Percentiles rank a stretch among this genome's conserved stretches.
phyloP scores from a whole-genome alignment of 2,797 vertebrate genomes.

The Rousettus madagascariensis region DNA sequence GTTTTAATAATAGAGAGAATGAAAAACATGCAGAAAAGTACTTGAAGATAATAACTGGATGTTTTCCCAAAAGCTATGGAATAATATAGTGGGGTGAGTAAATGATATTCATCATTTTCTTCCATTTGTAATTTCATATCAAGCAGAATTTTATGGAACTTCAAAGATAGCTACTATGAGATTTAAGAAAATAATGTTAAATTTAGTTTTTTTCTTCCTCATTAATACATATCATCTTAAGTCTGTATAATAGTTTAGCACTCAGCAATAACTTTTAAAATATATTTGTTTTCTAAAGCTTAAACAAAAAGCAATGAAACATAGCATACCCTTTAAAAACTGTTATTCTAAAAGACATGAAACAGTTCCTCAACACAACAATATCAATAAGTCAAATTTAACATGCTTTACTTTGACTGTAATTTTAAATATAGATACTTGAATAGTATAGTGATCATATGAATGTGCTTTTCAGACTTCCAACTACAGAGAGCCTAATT shows the following conservation, averaged over 20 bases:
- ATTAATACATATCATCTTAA: background rate
- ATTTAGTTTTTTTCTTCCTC: slow-evolving; percentile 38
- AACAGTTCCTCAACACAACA: background rate
- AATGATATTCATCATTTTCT: slow-evolving; percentile 67
- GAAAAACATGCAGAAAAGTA: slow-evolving; percentile 39
- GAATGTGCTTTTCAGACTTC: background rate
- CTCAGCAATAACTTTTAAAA: background rate
- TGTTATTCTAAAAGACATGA: background rate
- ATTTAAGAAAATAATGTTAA: slow-evolving; percentile 20
- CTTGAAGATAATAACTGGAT: slow-evolving; percentile 44
- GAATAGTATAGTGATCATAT: background rate
- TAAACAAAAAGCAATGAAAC: background rate
- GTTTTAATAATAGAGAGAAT: slow-evolving; percentile 65
- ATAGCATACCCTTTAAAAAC: background rate
- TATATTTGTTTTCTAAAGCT: slow-evolving; percentile 1
- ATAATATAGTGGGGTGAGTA: slow-evolving; percentile 55
- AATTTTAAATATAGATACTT: background rate
- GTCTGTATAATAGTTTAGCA: background rate
- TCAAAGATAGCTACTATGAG: slow-evolving; percentile 4
- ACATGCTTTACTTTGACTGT: background rate
- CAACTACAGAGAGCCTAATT: background rate
- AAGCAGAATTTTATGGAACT: slow-evolving; percentile 57
- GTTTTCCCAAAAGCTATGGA: slow-evolving; percentile 4
- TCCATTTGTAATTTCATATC: slow-evolving; percentile 69
- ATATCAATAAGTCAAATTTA: background rate